These are phyloP conservation scores for Chrysemys picta DNA, from an alignment of 2,113 vertebrate genomes.

Conservation along the genomic window DNA sequence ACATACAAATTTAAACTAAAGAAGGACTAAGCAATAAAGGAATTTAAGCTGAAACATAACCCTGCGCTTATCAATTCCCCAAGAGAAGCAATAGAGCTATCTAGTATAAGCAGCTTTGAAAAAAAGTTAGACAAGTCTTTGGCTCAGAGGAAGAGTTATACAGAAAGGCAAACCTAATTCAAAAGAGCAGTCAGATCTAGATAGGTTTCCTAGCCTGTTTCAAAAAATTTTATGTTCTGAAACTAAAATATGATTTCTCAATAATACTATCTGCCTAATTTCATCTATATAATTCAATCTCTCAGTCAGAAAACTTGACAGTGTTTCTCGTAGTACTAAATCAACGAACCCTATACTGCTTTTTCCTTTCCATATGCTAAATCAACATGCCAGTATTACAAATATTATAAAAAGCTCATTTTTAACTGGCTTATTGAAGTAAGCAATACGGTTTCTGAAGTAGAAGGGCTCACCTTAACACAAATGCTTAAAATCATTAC, in stretches of 20 bases:
- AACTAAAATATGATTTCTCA: background rate
- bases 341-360: background rate
- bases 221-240: background rate
- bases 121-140: slow-evolving; percentile 8
- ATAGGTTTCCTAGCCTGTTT: background rate
- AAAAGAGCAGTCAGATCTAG: slow-evolving; percentile 12
- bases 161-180: slow-evolving; percentile 25
- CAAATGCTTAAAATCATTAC: slow-evolving; percentile 68
- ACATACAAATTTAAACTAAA: background rate
- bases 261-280: background rate
- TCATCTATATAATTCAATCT: background rate
- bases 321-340: background rate
- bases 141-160: background rate
- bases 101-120: background rate
- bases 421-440: slow-evolving; percentile 52
- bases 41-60: background rate
- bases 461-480: slow-evolving; percentile 56
- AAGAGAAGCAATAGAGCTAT: background rate
- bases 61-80: background rate
- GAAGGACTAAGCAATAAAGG: background rate
- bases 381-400: background rate
- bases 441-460: slow-evolving; percentile 48
- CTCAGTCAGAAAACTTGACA: background rate
- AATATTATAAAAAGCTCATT: slow-evolving; percentile 36
- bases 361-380: background rate